These are phyloP conservation scores for Electrophaes corylata DNA, from an alignment of 2,888 invertebrate genomes.

Conservation along the genomic window DNA sequence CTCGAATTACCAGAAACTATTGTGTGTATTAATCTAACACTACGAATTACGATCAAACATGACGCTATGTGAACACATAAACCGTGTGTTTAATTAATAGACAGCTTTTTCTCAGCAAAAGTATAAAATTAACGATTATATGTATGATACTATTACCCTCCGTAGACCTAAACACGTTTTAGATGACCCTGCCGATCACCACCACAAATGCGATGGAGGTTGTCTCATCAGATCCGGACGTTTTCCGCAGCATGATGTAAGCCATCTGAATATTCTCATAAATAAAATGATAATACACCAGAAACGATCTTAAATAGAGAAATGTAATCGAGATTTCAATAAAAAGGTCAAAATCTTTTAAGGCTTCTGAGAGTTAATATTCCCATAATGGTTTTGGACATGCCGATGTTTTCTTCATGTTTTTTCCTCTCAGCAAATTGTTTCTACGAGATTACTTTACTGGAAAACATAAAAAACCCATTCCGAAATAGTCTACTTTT, in stretches of 20 bases:
- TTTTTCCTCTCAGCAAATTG: constrained; percentile 30
- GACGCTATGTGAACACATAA: too few relatives aligned
- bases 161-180: too few relatives aligned
- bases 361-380: constrained; percentile 23
- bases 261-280: too few relatives aligned
- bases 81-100: background rate
- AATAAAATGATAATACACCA: too few relatives aligned
- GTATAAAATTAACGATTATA: too few relatives aligned
- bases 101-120: too few relatives aligned
- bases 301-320: background rate
- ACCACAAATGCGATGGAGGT: too few relatives aligned
- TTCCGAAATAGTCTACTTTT: constrained; percentile 28
- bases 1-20: constrained; percentile 8
- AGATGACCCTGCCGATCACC: too few relatives aligned
- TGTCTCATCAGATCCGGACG: too few relatives aligned
- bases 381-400: constrained; percentile 34
- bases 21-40: background rate
- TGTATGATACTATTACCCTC: too few relatives aligned
- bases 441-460: constrained; percentile 31
- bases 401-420: constrained; percentile 27
- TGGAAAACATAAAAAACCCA: constrained; percentile 31
- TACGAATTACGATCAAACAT: constrained; percentile 2
- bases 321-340: constrained; percentile 22
- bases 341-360: constrained; percentile 20
- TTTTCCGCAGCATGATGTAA: too few relatives aligned